These are phyloP conservation scores for Bombus pascuorum DNA, from an alignment of 1,140 invertebrate species.

Conservation along the genomic window DNA sequence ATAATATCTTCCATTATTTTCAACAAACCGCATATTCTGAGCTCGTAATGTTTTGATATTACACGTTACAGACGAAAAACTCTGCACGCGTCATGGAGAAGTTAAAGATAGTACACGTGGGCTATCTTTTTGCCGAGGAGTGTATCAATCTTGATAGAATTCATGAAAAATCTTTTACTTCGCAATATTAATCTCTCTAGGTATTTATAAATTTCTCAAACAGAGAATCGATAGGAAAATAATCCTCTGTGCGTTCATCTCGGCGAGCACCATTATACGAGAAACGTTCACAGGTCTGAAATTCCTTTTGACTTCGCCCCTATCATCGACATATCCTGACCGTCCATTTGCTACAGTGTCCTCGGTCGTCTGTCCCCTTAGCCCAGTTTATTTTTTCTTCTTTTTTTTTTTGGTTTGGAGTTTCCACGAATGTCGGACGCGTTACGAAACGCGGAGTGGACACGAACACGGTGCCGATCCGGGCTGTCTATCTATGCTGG, in stretches of 20 bases:
- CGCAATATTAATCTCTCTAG: background rate
- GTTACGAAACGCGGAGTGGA: too few relatives aligned
- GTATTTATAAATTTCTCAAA: background rate
- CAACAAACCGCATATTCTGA: too few relatives aligned
- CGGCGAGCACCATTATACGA: too few relatives aligned
- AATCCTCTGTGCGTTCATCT: background rate
- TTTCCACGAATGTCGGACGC: too few relatives aligned
- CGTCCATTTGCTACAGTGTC: background rate
- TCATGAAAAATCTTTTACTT: background rate
- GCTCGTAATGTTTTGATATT: too few relatives aligned
- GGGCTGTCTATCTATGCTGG: background rate
- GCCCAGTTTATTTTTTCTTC: constrained; percentile 14
- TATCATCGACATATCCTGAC: background rate
- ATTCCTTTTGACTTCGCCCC: background rate
- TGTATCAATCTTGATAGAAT: too few relatives aligned
- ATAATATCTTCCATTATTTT: too few relatives aligned
- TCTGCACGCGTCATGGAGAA: too few relatives aligned
- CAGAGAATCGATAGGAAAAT: background rate
- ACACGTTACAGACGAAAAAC: too few relatives aligned
- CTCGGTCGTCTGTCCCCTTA: background rate
- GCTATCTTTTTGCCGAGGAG: too few relatives aligned
- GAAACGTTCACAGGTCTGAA: background rate
- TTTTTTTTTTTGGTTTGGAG: background rate
- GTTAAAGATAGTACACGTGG: too few relatives aligned
- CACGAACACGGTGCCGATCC: background rate